Base-by-base conservation (phyloP, 1,140 invertebrate genomes). In the Pseudomyrmex sp. region DNA sequence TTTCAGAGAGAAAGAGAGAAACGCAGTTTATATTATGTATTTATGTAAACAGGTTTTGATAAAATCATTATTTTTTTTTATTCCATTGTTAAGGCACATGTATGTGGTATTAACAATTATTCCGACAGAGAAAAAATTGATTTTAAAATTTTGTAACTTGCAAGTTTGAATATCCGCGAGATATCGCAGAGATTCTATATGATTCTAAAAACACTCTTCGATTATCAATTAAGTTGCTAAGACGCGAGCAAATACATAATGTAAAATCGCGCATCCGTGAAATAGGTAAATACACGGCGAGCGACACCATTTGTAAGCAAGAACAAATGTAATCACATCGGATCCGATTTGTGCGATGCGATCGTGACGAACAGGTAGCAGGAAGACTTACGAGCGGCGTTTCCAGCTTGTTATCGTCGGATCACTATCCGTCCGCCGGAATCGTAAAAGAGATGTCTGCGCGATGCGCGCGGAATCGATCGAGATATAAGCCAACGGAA, bases 391-490 rank as follows among this genome's bases (percentile, higher is more conserved):
- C 65, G 54, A 69, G 44, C 59, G 46, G n/a, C 35, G 7, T 70
- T 70, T 13, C 15, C 44, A 48, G 65, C 76, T 48, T 58, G 75
- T 79, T 79, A 80, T 80, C 65, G 76, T 15, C 35, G 76, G 76
- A 72, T 80, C 65, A 56, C 52, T 80, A 80, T 80, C 35, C 54
- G 44, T 46, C 52, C 7, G 54, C 0, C 44, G 26, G 63, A 70
- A 79, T 80, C 65, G 66, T 70, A 72, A 80, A 72, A 70, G 54
- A 80, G 76, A 80, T 70, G 65, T 80, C 66, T 48, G 35, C 46
- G 61, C 73, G 58, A 62, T 62, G 59, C 61, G 74, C 66, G 54
- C 35, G 35, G 0, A 80, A 80, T 80, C 56, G 76, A 80, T 80
- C 46, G 66, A 44, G 76, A 72, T 59, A 52, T 52, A 80, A 63